A percentile compares a stretch with the other conserved stretches of the same genome.
phyloP scores from a whole-genome alignment of 2,113 vertebrate species.

The Myiozetetes cayanensis region DNA sequence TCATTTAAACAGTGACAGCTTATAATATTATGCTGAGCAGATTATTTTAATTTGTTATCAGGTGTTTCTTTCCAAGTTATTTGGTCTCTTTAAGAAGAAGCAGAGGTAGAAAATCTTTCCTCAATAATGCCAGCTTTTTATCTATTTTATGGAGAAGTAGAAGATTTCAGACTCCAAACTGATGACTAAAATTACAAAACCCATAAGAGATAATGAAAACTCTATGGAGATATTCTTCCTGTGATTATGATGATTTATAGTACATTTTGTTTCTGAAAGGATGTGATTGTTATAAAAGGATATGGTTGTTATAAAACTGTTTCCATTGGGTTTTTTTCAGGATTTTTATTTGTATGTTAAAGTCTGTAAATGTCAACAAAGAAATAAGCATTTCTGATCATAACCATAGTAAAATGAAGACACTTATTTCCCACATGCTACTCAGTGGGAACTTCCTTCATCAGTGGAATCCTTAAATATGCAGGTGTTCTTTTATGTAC shows the following conservation, averaged over 20 bases:
- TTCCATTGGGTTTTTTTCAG: conserved; percentile 19
- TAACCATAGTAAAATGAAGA: not conserved
- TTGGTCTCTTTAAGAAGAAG: not conserved
- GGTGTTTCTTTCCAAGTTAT: not conserved
- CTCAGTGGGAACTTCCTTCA: not conserved
- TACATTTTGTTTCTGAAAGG: not conserved
- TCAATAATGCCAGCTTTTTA: not conserved
- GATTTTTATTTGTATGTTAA: conserved; percentile 3
- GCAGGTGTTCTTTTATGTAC: not conserved
- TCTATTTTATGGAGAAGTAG: not conserved
- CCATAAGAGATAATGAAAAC: not conserved
- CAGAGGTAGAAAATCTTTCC: not conserved
- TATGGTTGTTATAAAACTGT: not conserved
- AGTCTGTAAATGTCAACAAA: not conserved
- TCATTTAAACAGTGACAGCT: no score
- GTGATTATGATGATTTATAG: not conserved
- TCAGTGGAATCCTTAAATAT: not conserved
- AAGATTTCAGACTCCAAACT: not conserved
- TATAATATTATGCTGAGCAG: not conserved
- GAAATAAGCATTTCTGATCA: not conserved
- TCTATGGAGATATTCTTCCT: not conserved
- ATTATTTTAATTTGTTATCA: not conserved
- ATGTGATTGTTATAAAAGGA: not conserved
- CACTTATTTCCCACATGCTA: not conserved
- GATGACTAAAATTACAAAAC: not conserved